Evolutionary conservation across 1,140 invertebrate species (phyloP).

Genomic region (Plodia interpunctella): DNA sequence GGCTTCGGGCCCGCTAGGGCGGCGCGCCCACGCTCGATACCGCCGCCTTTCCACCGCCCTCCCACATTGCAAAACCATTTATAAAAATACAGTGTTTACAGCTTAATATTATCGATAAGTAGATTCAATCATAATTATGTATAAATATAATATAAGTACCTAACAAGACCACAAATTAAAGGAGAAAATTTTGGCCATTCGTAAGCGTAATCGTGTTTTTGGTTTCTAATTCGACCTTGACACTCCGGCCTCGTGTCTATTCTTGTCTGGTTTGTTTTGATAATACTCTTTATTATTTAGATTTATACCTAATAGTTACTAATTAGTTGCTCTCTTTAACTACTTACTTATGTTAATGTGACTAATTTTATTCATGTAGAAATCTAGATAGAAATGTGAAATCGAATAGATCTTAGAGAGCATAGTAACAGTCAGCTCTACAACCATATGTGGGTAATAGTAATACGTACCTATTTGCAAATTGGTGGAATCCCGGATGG

Average conservation of each 20-base stretch:
- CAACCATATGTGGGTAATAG: too few relatives aligned
- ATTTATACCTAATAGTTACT: too few relatives aligned
- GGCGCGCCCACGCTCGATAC: constrained; percentile 71
- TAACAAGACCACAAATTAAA: background rate
- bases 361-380: too few relatives aligned
- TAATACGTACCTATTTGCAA: too few relatives aligned
- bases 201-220: background rate
- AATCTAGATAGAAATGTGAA: too few relatives aligned
- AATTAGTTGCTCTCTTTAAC: too few relatives aligned
- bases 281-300: too few relatives aligned
- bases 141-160: too few relatives aligned
- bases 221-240: background rate
- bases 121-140: background rate
- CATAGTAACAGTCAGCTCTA: too few relatives aligned
- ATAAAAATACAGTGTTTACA: constrained; percentile 60
- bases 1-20: constrained; percentile 56
- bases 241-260: constrained; percentile 4
- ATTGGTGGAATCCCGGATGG: too few relatives aligned
- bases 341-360: background rate
- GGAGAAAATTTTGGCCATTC: background rate
- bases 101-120: constrained; percentile 30
- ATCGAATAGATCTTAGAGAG: too few relatives aligned
- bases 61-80: constrained; percentile 69
- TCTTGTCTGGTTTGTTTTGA: background rate
- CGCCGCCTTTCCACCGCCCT: constrained; percentile 63